Evolutionary conservation across 2,888 invertebrate genomes (phyloP), one percentile per base, ranked within the genome.

Genomic region (Oxystoma pomonae): DNA sequence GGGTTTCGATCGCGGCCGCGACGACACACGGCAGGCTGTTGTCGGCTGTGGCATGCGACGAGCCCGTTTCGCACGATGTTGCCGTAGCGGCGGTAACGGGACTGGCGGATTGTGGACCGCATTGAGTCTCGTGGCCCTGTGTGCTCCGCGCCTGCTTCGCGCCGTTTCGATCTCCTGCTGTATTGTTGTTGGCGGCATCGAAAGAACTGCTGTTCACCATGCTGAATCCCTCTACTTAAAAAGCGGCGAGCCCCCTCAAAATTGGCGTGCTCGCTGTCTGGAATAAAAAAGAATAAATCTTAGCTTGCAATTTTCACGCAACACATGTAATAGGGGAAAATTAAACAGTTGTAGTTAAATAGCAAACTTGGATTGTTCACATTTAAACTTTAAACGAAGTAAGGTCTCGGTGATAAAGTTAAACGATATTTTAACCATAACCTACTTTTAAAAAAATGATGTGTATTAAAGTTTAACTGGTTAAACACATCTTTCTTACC

Each of bases 201-300:
- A 75, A 75, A 62, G 77, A 74, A 64, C 77, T 74, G 71, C 77
- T 78, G 71, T 78, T 78, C 72, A 78, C 78, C 78, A 78, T 78
- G 64, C 67, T 72, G 72, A 55, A 22, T 22, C 56, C 58, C 5
- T 35, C 35, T 3, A 12, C 35, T 3, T 35, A 3, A 12, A 35
- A 35, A 16, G 21, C 57, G 50, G 18, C 35, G 49, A 58, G 18
- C 21, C 58, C 61, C 55, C 55, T 57, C 20, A 16, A 20, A 19
- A 52, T 60, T n/a, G 57, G 16, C 22, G 57, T 3, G 21, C 22
- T 55, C 50, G 20, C 17, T 18, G 22, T 51, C 57, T 63, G 57
- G 59, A 59, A 55, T 16, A n/a, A 35, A 57, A 20, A 59, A 63
- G 16, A 55, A 62, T 16, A 59, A 53, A 55, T 12, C n/a, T n/a